Percentiles rank a stretch among this genome's conserved stretches.
Evolutionary conservation across 2,797 vertebrate species (phyloP).

Genomic region (Periophthalmus magnuspinnatus): DNA sequence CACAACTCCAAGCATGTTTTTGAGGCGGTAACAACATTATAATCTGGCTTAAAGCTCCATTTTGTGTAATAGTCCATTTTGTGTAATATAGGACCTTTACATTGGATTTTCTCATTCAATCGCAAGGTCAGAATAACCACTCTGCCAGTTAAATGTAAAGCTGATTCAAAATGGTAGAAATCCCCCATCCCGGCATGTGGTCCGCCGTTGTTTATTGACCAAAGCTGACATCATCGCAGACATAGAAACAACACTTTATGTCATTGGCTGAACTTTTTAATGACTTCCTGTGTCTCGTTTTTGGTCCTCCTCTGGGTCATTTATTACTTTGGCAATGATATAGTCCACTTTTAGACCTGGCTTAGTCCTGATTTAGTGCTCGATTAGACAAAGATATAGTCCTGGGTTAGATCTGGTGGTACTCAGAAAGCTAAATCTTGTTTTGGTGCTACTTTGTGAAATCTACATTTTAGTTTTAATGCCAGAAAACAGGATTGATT

Average conservation of each 20-base stretch:
- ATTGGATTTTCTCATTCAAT: too few relatives aligned
- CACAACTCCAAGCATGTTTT: too few relatives aligned
- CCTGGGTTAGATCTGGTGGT: background rate
- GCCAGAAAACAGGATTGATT: background rate
- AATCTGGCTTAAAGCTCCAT: too few relatives aligned
- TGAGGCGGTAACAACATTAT: too few relatives aligned
- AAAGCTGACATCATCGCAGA: background rate
- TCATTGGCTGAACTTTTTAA: background rate
- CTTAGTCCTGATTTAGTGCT: too few relatives aligned
- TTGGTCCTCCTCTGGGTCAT: background rate
- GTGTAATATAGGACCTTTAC: too few relatives aligned
- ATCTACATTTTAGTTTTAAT: background rate
- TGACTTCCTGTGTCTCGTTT: background rate
- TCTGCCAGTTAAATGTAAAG: background rate
- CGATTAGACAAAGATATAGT: too few relatives aligned
- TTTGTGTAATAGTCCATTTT: too few relatives aligned
- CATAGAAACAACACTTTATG: slow-evolving; percentile 12
- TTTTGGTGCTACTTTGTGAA: background rate
- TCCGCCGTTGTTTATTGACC: background rate
- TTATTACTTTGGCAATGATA: background rate
- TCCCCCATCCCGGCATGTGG: background rate
- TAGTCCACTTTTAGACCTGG: too few relatives aligned
- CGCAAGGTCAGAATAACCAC: too few relatives aligned
- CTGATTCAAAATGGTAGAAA: background rate
- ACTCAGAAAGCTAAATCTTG: too few relatives aligned